Percentiles rank a stretch among this genome's conserved stretches.
These are phyloP conservation scores for Piscicola geometra DNA, from an alignment of 2,888 invertebrate species.

Conservation along the genomic window DNA sequence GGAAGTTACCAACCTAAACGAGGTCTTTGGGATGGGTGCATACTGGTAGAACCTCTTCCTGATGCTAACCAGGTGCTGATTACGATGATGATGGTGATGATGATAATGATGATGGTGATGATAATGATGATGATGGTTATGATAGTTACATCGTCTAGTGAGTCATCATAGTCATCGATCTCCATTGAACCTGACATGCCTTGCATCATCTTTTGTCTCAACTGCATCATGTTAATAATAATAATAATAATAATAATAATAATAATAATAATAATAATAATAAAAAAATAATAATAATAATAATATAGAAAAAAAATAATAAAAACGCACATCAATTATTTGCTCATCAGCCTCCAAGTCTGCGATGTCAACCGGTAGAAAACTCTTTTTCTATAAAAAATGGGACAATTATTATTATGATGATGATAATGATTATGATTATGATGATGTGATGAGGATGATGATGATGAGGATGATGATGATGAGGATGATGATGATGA, in stretches of 20 bases:
- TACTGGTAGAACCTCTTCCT: conserved; percentile 9
- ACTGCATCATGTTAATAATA: neutral
- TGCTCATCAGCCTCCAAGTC: neutral
- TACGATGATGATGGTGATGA: neutral
- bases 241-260: neutral
- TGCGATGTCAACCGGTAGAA: neutral
- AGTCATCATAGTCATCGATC: conserved; percentile 23
- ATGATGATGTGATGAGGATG: conserved; percentile 24
- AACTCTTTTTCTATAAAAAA: neutral
- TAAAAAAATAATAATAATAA: conserved; percentile 6
- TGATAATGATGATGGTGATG: neutral
- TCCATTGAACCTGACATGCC: conserved; percentile 15
- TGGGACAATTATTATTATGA: neutral
- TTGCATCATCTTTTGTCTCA: conserved; percentile 17
- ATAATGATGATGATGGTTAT: neutral
- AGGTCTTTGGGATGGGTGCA: conserved; percentile 5
- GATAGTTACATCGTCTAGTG: conserved; percentile 9
- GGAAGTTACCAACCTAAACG: conserved; percentile 25
- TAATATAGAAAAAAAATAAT: neutral
- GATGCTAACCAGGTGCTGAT: conserved; percentile 11
- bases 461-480: conserved; percentile 9
- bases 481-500: neutral
- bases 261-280: neutral
- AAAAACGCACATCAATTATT: neutral
- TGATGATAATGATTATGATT: neutral